phyloP scores from a whole-genome alignment of 2,888 invertebrate genomes.

The Nomada flava region DNA sequence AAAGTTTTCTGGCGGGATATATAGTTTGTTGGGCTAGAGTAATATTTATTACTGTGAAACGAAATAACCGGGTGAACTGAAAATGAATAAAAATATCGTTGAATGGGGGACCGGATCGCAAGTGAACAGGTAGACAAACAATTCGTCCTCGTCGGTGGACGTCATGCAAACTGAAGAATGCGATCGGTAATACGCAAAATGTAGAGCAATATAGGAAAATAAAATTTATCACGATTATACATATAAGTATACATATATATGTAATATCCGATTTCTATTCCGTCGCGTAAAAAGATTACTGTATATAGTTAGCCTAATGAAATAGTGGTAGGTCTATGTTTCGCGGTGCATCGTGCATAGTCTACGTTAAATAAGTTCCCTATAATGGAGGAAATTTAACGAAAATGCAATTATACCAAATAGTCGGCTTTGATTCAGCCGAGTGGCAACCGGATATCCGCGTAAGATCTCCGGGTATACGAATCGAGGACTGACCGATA shows the following conservation, averaged over 20 bases:
- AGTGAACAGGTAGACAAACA: too few species aligned
- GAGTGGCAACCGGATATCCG: constrained; percentile 20
- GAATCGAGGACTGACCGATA: constrained; percentile 50
- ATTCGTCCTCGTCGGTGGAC: neutral
- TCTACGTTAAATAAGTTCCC: constrained; percentile 48
- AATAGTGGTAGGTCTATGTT: constrained; percentile 38
- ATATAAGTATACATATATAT: constrained; percentile 49
- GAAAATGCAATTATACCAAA: constrained; percentile 77
- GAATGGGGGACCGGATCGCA: too few species aligned
- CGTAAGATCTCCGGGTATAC: constrained; percentile 7
- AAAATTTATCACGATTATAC: constrained; percentile 46
- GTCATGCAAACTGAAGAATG: constrained; percentile 5
- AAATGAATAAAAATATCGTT: too few species aligned
- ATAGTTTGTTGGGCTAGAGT: neutral
- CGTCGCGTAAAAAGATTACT: constrained; percentile 66
- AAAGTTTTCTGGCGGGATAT: neutral
- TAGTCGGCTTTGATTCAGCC: constrained; percentile 62
- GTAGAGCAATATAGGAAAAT: constrained; percentile 62
- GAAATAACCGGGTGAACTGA: constrained; percentile 1
- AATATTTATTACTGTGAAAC: constrained; percentile 30
- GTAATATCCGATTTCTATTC: constrained; percentile 71
- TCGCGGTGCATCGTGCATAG: constrained; percentile 41
- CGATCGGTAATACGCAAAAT: constrained; percentile 24
- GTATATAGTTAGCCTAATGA: constrained; percentile 73
- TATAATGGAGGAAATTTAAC: constrained; percentile 55